Percentiles rank a stretch among this genome's conserved stretches.
phyloP scores from a whole-genome alignment of 1,140 invertebrate genomes.

The Drosophila truncata region DNA sequence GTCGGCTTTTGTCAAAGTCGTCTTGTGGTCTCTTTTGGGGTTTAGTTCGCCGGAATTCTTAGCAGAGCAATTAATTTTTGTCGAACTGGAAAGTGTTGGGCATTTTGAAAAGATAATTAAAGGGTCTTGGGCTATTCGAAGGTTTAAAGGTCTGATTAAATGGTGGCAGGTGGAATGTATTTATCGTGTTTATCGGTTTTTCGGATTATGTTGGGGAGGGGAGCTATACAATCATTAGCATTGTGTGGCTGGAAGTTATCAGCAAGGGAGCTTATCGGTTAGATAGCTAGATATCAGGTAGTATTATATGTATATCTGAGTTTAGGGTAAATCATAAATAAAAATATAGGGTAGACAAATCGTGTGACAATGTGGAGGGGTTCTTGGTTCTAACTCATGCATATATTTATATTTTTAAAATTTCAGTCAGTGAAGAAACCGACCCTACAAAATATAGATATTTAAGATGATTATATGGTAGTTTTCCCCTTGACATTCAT shows the following conservation, averaged over 20 bases:
- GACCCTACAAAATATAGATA: neutral
- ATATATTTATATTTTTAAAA: too few relatives aligned
- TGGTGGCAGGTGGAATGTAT: constrained; percentile 25
- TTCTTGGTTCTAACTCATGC: too few relatives aligned
- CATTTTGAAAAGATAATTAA: constrained; percentile 48
- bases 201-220: neutral
- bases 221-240: constrained; percentile 9
- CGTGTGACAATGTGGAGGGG: too few relatives aligned
- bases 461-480: neutral
- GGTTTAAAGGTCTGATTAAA: constrained; percentile 35
- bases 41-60: constrained; percentile 34
- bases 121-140: constrained; percentile 39
- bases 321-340: neutral
- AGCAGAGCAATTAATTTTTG: constrained; percentile 58
- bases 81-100: constrained; percentile 48
- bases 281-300: neutral
- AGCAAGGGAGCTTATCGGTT: constrained; percentile 6
- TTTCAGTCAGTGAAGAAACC: too few relatives aligned
- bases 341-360: neutral
- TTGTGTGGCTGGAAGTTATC: constrained; percentile 4
- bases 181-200: constrained; percentile 19
- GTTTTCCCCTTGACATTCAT: neutral
- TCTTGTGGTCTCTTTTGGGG: constrained; percentile 40
- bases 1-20: constrained; percentile 59
- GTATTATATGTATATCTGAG: neutral